phyloP scores from a whole-genome alignment of 1,140 invertebrate genomes.

The Rhyzopertha dominica region DNA sequence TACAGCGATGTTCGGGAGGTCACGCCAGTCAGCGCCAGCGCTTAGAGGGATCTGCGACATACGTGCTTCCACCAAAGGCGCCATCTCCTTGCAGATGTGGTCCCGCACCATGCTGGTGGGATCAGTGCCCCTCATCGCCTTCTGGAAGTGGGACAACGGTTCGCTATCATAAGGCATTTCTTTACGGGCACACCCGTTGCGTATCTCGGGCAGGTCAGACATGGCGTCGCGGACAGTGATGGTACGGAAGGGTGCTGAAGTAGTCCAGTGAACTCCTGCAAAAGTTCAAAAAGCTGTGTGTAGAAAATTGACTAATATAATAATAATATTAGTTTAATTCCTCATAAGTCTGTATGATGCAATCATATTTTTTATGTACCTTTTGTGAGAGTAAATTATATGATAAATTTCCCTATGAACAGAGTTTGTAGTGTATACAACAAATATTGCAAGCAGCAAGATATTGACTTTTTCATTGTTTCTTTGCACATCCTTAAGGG shows the following conservation, averaged over 20 bases:
- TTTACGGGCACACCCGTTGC: conserved; percentile 64
- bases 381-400: no score
- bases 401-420: no score
- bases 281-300: conserved; percentile 1
- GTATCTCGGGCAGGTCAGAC: conserved; percentile 74
- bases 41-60: conserved; percentile 71
- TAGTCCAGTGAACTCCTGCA: conserved; percentile 29
- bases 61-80: conserved; percentile 69
- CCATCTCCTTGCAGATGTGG: conserved; percentile 85
- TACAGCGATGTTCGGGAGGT: conserved; percentile 75
- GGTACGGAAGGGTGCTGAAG: conserved; percentile 36
- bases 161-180: conserved; percentile 72
- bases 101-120: conserved; percentile 49
- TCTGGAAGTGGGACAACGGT: conserved; percentile 72
- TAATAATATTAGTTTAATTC: no score
- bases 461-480: no score
- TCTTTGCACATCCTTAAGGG: no score
- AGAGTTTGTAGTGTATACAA: no score
- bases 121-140: conserved; percentile 57
- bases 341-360: no score
- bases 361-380: no score
- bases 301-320: not conserved
- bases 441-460: no score
- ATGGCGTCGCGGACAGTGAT: conserved; percentile 68
- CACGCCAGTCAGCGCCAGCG: conserved; percentile 80